Conservation (phyloP, 2,113 vertebrate species). For the Hemicordylus capensis region DNA sequence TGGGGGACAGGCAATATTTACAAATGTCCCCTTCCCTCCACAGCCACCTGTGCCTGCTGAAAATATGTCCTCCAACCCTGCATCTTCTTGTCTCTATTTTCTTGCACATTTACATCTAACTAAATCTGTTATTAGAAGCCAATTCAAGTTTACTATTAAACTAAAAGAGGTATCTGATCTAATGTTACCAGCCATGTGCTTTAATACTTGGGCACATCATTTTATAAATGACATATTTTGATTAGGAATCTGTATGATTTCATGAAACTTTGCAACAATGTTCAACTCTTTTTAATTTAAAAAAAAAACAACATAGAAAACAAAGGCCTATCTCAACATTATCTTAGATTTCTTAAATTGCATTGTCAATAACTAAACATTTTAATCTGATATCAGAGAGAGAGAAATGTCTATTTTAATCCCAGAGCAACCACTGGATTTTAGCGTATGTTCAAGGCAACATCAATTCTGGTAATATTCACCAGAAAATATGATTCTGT, state of each 20-base stretch:
- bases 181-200: neutral
- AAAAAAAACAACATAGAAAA: slow-evolving; percentile 34
- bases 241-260: neutral
- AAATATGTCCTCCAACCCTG: too few species aligned
- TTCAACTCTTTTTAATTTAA: neutral
- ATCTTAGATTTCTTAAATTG: slow-evolving; percentile 30
- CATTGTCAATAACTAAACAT: slow-evolving; percentile 40
- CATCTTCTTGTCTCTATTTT: slow-evolving; percentile 37
- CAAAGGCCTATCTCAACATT: slow-evolving; percentile 11
- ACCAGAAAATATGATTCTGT: slow-evolving; percentile 46
- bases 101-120: slow-evolving; percentile 40
- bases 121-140: slow-evolving; percentile 56
- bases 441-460: slow-evolving; percentile 17
- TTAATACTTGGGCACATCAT: neutral
- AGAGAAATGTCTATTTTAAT: slow-evolving; percentile 31
- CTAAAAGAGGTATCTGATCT: slow-evolving; percentile 1
- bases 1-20: too few species aligned
- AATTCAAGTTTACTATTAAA: slow-evolving; percentile 48
- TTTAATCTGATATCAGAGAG: slow-evolving; percentile 14
- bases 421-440: slow-evolving; percentile 28
- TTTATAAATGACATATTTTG: neutral
- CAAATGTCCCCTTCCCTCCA: too few species aligned
- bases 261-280: neutral
- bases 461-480: slow-evolving; percentile 52
- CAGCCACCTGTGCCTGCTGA: neutral